Percentiles rank a stretch among this genome's conserved stretches.
Conservation (phyloP, 2,113 vertebrate genomes). For the Dipodomys spectabilis region DNA sequence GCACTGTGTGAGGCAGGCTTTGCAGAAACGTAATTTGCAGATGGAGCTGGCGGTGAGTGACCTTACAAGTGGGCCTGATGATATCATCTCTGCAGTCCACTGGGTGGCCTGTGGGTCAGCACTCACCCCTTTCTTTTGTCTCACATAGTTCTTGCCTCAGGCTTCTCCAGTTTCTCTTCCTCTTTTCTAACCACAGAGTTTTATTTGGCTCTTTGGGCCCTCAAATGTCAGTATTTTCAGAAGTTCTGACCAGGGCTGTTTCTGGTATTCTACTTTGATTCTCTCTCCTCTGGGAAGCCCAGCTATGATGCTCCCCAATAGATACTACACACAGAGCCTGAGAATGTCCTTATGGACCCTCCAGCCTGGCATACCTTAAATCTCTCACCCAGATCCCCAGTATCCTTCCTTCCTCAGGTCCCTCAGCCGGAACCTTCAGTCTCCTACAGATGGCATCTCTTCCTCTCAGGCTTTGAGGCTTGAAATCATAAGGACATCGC, state of each 20-base stretch:
- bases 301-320: neutral
- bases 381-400: accelerated
- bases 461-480: neutral
- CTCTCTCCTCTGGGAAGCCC: neutral
- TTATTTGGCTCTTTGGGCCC: neutral
- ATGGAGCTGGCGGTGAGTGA: accelerated
- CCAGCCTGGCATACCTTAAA: neutral
- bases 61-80: too few relatives aligned
- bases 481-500: neutral
- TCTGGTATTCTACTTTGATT: neutral
- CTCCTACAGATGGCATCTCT: neutral
- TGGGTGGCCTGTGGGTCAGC: neutral
- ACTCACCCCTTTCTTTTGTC: accelerated
- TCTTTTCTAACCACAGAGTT: neutral
- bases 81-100: accelerated
- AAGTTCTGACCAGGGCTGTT: too few relatives aligned
- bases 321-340: neutral
- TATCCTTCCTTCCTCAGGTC: neutral
- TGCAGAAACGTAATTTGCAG: neutral
- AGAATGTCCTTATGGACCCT: neutral
- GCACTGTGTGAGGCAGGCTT: too few relatives aligned
- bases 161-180: neutral
- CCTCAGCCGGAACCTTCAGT: neutral
- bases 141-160: neutral
- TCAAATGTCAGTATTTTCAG: neutral